These are phyloP conservation scores for Plebejus argus DNA, from an alignment of 2,888 invertebrate genomes.

Conservation along the genomic window DNA sequence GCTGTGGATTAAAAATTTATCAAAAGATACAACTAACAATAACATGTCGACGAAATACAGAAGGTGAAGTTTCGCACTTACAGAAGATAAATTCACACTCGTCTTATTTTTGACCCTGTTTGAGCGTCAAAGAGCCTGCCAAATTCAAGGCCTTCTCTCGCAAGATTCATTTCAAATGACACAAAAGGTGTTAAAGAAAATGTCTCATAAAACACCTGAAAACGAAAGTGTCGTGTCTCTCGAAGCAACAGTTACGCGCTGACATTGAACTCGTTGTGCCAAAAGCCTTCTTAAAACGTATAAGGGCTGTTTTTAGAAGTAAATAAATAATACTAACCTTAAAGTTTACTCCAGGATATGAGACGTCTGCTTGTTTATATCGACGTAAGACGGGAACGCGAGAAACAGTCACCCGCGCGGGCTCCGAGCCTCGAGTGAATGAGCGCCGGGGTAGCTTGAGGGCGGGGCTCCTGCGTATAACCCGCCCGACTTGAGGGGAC, in stretches of 20 bases:
- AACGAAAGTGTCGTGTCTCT: background rate
- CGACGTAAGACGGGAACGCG: slow-evolving; percentile 52
- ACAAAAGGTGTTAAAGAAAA: slow-evolving; percentile 18
- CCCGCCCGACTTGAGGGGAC: background rate
- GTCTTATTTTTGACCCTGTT: background rate
- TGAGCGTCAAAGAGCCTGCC: slow-evolving; percentile 4
- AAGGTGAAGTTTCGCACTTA: too few species aligned
- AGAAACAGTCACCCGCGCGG: slow-evolving; percentile 51
- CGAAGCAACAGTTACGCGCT: slow-evolving; percentile 23
- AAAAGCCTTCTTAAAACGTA: background rate
- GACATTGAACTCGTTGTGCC: background rate
- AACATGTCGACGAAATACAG: too few species aligned
- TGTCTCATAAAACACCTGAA: slow-evolving; percentile 15
- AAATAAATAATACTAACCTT: slow-evolving; percentile 17
- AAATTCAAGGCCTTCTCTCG: slow-evolving; percentile 11
- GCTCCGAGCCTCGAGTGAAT: slow-evolving; percentile 64
- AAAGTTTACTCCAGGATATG: background rate
- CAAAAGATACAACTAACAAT: background rate
- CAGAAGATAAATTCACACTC: too few species aligned
- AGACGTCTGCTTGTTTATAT: slow-evolving; percentile 56
- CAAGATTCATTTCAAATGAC: slow-evolving; percentile 15
- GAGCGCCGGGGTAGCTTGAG: slow-evolving; percentile 65
- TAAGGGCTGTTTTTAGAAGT: background rate
- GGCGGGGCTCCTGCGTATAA: slow-evolving; percentile 59
- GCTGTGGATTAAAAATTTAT: background rate